Percentiles rank a stretch among this genome's conserved stretches.
Conservation (phyloP, 2,797 vertebrate species). For the Hafferia zeledoni region DNA sequence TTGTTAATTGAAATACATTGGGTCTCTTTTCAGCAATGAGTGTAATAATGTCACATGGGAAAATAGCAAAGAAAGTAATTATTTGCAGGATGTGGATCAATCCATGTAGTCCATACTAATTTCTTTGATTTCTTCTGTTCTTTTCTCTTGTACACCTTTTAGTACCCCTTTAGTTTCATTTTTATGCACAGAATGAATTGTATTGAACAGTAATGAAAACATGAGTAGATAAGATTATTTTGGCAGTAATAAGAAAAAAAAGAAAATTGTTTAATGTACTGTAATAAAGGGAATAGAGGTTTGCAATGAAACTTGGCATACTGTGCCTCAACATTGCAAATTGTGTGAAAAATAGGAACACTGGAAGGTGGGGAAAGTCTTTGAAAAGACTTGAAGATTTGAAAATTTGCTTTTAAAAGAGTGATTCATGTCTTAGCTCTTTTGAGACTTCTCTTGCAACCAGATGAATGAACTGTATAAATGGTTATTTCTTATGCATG, state of each 20-base stretch:
- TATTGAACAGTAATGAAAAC: background rate
- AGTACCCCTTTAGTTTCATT: background rate
- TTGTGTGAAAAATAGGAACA: background rate
- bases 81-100: background rate
- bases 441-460: background rate
- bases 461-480: background rate
- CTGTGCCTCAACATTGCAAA: background rate
- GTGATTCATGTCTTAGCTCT: background rate
- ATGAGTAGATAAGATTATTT: background rate
- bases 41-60: background rate
- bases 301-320: background rate
- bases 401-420: background rate
- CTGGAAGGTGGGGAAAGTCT: accelerated
- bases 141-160: background rate
- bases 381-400: background rate
- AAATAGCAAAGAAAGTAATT: background rate
- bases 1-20: background rate
- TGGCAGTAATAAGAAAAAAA: background rate
- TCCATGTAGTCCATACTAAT: background rate
- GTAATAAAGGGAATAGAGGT: background rate
- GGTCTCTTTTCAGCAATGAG: background rate
- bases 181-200: background rate
- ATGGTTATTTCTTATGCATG: background rate
- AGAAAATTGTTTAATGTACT: background rate
- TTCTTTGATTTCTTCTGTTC: background rate